phyloP scores from a whole-genome alignment of 2,113 vertebrate genomes.

The Harpagus bidentatus region DNA sequence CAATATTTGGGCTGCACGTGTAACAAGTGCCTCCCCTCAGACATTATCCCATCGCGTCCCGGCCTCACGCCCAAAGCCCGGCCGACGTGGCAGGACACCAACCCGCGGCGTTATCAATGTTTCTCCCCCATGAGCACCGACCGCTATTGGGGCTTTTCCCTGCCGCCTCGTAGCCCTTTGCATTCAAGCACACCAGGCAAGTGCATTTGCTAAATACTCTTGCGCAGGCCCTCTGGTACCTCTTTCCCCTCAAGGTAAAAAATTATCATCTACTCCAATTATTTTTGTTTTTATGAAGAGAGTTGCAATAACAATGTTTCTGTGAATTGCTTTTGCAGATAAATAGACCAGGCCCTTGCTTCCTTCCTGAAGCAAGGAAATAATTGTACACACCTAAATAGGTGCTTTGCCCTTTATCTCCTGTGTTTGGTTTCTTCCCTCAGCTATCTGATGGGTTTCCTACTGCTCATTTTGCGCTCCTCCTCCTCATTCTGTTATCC shows the following conservation, averaged over 20 bases:
- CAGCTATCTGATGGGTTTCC: background rate
- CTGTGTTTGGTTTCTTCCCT: background rate
- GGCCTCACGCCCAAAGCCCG: accelerated
- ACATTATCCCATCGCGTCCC: background rate
- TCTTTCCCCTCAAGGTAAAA: background rate
- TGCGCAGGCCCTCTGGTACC: accelerated
- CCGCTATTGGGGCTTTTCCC: background rate
- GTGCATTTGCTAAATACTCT: accelerated
- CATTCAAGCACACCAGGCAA: accelerated
- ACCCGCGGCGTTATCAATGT: accelerated
- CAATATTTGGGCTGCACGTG: background rate
- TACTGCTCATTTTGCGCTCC: background rate
- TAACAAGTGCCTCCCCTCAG: background rate
- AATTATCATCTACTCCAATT: background rate
- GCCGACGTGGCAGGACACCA: accelerated
- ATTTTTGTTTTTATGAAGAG: background rate
- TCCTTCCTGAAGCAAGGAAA: background rate
- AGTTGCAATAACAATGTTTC: background rate
- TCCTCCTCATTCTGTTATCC: background rate
- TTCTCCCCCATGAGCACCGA: accelerated
- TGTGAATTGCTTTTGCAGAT: background rate
- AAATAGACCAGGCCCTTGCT: background rate
- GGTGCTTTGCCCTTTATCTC: background rate
- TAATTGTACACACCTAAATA: background rate
- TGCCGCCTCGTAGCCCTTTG: background rate